Evolutionary conservation across 2,113 vertebrate species (phyloP).

Genomic region (Macquaria australasica): DNA sequence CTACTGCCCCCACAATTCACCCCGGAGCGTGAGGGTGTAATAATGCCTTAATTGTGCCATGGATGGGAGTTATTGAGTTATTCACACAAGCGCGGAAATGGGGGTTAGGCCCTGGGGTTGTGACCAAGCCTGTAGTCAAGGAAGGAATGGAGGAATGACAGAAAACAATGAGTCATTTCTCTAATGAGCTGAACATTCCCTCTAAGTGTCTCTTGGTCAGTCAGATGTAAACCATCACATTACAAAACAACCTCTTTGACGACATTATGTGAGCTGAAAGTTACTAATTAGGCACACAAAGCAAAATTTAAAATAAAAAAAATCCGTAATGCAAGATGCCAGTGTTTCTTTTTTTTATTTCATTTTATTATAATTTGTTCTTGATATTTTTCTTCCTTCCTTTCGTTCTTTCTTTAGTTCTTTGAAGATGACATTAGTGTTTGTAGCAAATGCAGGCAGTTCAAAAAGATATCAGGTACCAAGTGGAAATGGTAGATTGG

Average conservation of each 20-base stretch:
- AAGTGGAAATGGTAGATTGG: slow-evolving; percentile 39
- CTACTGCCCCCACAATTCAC: slow-evolving; percentile 55
- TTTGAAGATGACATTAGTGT: slow-evolving; percentile 9
- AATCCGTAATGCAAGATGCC: slow-evolving; percentile 29
- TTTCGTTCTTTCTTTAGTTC: background rate
- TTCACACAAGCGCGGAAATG: slow-evolving; percentile 71
- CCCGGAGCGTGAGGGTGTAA: slow-evolving; percentile 76
- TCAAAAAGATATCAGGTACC: slow-evolving; percentile 23
- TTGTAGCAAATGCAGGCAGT: slow-evolving; percentile 7
- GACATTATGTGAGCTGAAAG: slow-evolving; percentile 56
- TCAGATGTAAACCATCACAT: slow-evolving; percentile 70
- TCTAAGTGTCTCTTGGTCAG: slow-evolving; percentile 63
- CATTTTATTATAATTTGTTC: background rate
- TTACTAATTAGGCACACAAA: slow-evolving; percentile 62
- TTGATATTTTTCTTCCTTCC: background rate
- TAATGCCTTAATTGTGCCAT: slow-evolving; percentile 82
- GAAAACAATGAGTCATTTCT: slow-evolving; percentile 78
- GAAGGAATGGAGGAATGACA: slow-evolving; percentile 61
- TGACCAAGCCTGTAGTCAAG: slow-evolving; percentile 72
- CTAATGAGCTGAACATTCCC: slow-evolving; percentile 77
- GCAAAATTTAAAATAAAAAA: slow-evolving; percentile 24
- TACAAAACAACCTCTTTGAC: slow-evolving; percentile 58
- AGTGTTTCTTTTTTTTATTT: background rate
- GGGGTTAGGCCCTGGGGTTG: slow-evolving; percentile 60
- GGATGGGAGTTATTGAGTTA: slow-evolving; percentile 76